Evolutionary conservation across 2,888 invertebrate species (phyloP).

Genomic region (Cordilura impudica): DNA sequence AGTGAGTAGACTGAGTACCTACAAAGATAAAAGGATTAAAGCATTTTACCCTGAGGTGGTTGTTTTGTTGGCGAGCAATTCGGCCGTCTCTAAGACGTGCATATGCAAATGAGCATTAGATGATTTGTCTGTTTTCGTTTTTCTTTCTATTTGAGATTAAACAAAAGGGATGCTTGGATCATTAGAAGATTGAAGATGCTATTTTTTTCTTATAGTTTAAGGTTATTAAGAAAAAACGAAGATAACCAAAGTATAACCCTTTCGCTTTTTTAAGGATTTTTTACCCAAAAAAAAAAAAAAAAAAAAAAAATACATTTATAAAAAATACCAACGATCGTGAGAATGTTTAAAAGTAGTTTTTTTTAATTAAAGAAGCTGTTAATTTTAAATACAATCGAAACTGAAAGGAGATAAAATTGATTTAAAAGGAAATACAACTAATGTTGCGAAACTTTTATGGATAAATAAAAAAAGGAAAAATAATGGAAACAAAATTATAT

Average conservation of each 20-base stretch:
- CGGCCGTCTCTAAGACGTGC: conserved; percentile 36
- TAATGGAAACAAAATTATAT: not conserved
- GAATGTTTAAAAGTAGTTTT: conserved; percentile 25
- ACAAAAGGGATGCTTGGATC: conserved; percentile 50
- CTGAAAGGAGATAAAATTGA: too few relatives aligned
- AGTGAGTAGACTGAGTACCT: conserved; percentile 59
- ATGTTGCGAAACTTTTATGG: too few relatives aligned
- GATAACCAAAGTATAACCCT: conserved; percentile 68
- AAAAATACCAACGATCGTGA: too few relatives aligned
- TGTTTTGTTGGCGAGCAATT: conserved; percentile 49
- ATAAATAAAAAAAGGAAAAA: too few relatives aligned
- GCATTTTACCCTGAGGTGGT: conserved; percentile 37
- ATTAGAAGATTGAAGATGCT: conserved; percentile 44
- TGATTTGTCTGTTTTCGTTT: conserved; percentile 39
- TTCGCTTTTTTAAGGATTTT: conserved; percentile 68
- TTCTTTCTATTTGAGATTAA: not conserved
- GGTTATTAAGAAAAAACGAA: conserved; percentile 70
- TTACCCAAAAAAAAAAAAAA: conserved; percentile 43
- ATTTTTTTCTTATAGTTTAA: conserved; percentile 68
- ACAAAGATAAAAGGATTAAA: conserved; percentile 52
- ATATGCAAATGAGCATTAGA: conserved; percentile 49
- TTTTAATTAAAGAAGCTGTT: not conserved
- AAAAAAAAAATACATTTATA: conserved; percentile 32
- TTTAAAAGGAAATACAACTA: too few relatives aligned
- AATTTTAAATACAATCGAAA: too few relatives aligned